Evolutionary conservation across 2,113 vertebrate species (phyloP), one percentile per base, ranked within the genome.

Genomic region (Gymnocephalus cernua): DNA sequence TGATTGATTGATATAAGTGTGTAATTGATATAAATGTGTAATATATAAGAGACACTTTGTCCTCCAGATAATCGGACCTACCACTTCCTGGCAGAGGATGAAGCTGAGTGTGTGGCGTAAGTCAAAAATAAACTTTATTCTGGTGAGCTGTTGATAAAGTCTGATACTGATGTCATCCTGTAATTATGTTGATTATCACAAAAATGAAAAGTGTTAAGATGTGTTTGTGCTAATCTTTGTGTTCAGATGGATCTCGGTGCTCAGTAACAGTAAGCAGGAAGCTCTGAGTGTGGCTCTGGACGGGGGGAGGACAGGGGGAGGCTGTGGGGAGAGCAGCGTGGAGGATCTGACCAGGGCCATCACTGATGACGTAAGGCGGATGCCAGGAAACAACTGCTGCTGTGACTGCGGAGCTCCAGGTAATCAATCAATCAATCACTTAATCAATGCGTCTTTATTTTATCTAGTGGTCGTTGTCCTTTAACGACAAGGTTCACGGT

Each of bases 231-330:
- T 11, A 3, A 35, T 73, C 27, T 54, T 35, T 84, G 70, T 72
- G 58, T 75, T 25, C 79, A 93, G 92, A 10, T 93, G 92, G 92
- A 91, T 93, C 77, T 93, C 92, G 0, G 92, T 93, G 80, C 88
- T 93, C 71, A 91, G 87, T 41, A 93, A 93, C 86, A 93, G 92
- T 35, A 93, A 93, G 48, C 91, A 93, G 88, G 91, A 93, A 72
- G 92, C 92, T 25, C 91, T 93, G 67, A 89, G 58, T 7, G 79
- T 74, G 19, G 92, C 91, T 13, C 80, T 92, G 84, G 89, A 92
- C 0, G 89, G 88, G 1, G 82, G 78, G 19, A 59, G 62, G 53
- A 62, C 19, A 50, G 84, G 54, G 0, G 75, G 76, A 12, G 79
- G 85, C 19, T 79, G 51, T 0, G 81, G 63, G 4, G 88, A 84